Evolutionary conservation across 2,888 invertebrate genomes (phyloP).

Genomic region (Agrochola lychnidis): DNA sequence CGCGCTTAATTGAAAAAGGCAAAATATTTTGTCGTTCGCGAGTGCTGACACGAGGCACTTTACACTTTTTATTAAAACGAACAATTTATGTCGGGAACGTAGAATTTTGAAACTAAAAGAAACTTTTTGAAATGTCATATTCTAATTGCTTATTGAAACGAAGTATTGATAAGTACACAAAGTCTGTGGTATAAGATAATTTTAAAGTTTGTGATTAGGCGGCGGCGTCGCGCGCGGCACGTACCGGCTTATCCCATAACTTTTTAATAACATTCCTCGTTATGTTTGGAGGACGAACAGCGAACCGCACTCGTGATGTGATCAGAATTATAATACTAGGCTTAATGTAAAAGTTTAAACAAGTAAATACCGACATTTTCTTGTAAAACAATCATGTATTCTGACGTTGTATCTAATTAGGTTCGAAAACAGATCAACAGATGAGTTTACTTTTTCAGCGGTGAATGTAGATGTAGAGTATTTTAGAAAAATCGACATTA

Average conservation of each 20-base stretch:
- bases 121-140: slow-evolving; percentile 23
- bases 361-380: slow-evolving; percentile 71
- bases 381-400: slow-evolving; percentile 52
- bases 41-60: slow-evolving; percentile 62
- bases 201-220: slow-evolving; percentile 88
- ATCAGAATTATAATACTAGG: slow-evolving; percentile 80
- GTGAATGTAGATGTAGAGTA: not conserved
- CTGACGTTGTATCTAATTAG: slow-evolving; percentile 39
- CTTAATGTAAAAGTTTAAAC: slow-evolving; percentile 81
- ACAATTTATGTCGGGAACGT: slow-evolving; percentile 30
- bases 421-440: slow-evolving; percentile 25
- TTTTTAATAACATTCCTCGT: slow-evolving; percentile 89
- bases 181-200: slow-evolving; percentile 80
- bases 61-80: slow-evolving; percentile 60
- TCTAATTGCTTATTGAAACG: slow-evolving; percentile 55
- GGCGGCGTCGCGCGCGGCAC: slow-evolving; percentile 76
- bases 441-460: slow-evolving; percentile 2
- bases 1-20: slow-evolving; percentile 84
- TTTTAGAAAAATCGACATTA: not conserved
- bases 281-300: slow-evolving; percentile 82
- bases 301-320: slow-evolving; percentile 85
- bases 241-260: slow-evolving; percentile 87
- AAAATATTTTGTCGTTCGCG: slow-evolving; percentile 80
- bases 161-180: slow-evolving; percentile 66
- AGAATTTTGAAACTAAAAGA: slow-evolving; percentile 6